Percentiles rank a stretch among this genome's conserved stretches.
Evolutionary conservation across 2,113 vertebrate species (phyloP).

Genomic region (Rhombomys opimus): DNA sequence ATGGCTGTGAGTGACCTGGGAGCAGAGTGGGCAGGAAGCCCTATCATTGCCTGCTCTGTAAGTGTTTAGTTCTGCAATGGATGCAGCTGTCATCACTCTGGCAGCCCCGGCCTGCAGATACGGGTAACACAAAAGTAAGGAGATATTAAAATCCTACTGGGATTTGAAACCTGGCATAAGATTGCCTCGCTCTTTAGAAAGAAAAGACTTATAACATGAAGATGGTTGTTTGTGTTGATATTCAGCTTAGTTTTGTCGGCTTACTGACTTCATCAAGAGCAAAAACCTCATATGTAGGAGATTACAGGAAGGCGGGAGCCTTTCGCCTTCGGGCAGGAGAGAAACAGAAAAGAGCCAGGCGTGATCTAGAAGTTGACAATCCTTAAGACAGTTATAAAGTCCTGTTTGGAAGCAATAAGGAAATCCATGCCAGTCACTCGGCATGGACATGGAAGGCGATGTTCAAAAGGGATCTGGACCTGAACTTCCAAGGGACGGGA

Average conservation of each 20-base stretch:
- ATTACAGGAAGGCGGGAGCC: slow-evolving; percentile 66
- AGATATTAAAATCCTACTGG: slow-evolving; percentile 59
- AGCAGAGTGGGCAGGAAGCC: not conserved
- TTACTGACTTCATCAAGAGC: slow-evolving; percentile 61
- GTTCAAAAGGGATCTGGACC: not conserved
- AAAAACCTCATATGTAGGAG: slow-evolving; percentile 63
- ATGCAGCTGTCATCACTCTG: not conserved
- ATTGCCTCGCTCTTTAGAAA: not conserved
- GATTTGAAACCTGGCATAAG: slow-evolving; percentile 52
- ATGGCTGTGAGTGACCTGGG: not conserved
- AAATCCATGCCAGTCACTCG: not conserved
- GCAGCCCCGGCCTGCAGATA: not conserved
- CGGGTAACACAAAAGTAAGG: slow-evolving; percentile 44
- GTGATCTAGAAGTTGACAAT: slow-evolving; percentile 13
- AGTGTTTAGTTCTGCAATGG: not conserved
- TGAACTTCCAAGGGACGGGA: not conserved
- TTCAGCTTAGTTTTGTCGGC: slow-evolving; percentile 71
- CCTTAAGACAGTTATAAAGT: slow-evolving; percentile 49
- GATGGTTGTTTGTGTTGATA: slow-evolving; percentile 67
- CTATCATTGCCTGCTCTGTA: not conserved
- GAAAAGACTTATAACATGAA: slow-evolving; percentile 56
- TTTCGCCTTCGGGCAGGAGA: slow-evolving; percentile 56
- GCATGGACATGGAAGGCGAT: not conserved
- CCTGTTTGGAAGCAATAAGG: not conserved
- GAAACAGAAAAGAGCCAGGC: not conserved